Base-by-base conservation (phyloP, 2,113 vertebrate genomes). In the Syngnathus typhle region DNA sequence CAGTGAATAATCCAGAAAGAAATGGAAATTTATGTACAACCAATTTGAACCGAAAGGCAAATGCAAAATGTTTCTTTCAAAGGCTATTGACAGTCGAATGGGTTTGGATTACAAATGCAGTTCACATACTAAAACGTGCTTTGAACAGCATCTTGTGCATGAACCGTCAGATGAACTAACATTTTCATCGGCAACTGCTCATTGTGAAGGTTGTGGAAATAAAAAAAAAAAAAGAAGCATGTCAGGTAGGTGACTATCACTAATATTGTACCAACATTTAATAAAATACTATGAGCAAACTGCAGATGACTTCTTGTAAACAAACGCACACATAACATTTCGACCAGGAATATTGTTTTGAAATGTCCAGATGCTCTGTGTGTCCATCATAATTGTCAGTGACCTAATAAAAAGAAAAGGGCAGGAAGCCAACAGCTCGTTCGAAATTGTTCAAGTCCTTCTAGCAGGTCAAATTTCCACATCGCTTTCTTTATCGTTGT, bases 401-500 rank as follows among this genome's bases (percentile, higher is more conserved):
- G 55, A 56, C 23, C 12, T 32, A 13, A 56, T 16, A 19, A n/a
- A 58, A 2, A 11, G 12, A 55, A 55, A 58, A 58, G 27, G 21
- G 27, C 27, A 58, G 55, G 6, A 58, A 4, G 21, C 52, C 3
- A 27, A 13, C n/a, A 6, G 52, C 21, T 55, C 4, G 10, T 12
- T 54, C 9, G 8, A 54, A 67, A 21, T 18, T n/a, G 47, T 7
- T 21, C 49, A 9, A 21, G 49, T 55, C 54, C 11, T 60, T 36
- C 56, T 0, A 18, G 0, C 1, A 0, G 21, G 54, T 96, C 91
- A 99, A 79, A 99, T 98, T 85, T 98, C 96, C 41, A 99, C 96
- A 0, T 99, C 96, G 0, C 97, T 99, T 88, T 99, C 97, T 81
- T 98, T 98, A 90, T 99, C 97, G 0, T 98, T 98, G 88, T 99